These are phyloP conservation scores for Pocillopora meandrina DNA, from an alignment of 92 coral and sea anemone species.

Conservation along the genomic window DNA sequence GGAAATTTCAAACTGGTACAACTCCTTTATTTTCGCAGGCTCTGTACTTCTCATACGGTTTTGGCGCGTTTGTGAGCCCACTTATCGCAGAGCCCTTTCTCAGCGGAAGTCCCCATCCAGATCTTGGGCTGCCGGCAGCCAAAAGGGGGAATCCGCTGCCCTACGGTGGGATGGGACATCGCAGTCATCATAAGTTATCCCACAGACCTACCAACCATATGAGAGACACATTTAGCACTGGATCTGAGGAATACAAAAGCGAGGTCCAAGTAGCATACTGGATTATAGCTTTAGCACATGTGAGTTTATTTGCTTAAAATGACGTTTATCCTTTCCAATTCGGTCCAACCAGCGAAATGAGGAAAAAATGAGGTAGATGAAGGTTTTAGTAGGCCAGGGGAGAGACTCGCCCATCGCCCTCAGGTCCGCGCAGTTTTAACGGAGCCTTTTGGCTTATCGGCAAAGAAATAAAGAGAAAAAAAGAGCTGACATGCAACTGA, in stretches of 20 bases:
- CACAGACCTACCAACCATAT: conserved; percentile 62
- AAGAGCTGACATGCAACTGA: neutral
- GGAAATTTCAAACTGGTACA: no score
- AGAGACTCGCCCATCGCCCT: no score
- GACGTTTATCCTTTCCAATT: neutral
- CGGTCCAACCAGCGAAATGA: neutral
- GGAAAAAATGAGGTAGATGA: neutral
- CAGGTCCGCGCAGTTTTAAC: no score
- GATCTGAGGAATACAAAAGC: conserved; percentile 58
- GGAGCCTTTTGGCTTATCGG: no score
- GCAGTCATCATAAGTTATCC: conserved; percentile 61
- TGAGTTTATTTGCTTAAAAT: conserved; percentile 34
- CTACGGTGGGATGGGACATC: conserved; percentile 82
- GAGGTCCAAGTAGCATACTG: conserved; percentile 90
- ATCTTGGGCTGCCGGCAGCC: conserved; percentile 64
- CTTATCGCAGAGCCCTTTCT: conserved; percentile 95
- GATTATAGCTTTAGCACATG: conserved; percentile 90
- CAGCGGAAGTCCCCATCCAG: conserved; percentile 87
- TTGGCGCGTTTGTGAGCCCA: conserved; percentile 96
- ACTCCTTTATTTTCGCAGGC: conserved; percentile 44
- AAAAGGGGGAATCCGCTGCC: conserved; percentile 76
- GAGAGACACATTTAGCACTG: conserved; percentile 43
- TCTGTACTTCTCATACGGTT: conserved; percentile 87
- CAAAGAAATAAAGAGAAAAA: no score
- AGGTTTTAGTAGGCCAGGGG: no score